phyloP scores from a whole-genome alignment of 2,797 vertebrate species.

The Mus spretus region DNA sequence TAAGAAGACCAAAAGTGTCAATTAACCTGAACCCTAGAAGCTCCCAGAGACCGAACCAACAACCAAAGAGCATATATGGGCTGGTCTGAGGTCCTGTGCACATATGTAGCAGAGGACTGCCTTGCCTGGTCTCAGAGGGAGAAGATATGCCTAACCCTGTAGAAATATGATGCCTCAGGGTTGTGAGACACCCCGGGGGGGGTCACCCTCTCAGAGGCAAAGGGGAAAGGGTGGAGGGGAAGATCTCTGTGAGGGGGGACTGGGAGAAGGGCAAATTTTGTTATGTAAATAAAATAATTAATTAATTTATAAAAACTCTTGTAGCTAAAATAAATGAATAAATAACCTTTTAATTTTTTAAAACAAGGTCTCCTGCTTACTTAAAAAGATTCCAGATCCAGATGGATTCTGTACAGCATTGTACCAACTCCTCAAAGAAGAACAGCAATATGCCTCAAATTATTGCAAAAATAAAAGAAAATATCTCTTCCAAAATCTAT shows the following conservation, averaged over 20 bases:
- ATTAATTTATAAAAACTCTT: not conserved
- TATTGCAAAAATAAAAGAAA: not conserved
- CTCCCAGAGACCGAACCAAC: too few relatives aligned
- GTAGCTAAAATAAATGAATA: not conserved
- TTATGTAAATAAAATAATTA: not conserved
- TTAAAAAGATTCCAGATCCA: not conserved
- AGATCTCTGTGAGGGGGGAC: not conserved
- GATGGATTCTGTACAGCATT: not conserved
- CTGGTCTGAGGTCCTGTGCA: too few relatives aligned
- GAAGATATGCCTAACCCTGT: not conserved
- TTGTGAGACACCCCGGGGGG: not conserved
- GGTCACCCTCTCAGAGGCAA: not conserved
- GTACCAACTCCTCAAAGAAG: not conserved
- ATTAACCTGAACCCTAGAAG: too few relatives aligned
- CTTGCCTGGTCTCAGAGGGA: not conserved
- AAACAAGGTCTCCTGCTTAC: not conserved
- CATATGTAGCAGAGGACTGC: not conserved
- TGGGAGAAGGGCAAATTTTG: not conserved
- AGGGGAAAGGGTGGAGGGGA: not conserved
- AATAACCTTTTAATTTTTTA: not conserved
- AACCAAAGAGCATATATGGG: too few relatives aligned
- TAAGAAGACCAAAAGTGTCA: too few relatives aligned
- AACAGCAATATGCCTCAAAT: not conserved
- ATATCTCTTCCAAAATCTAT: not conserved
- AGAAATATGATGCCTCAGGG: not conserved